A percentile compares a stretch with the other conserved stretches of the same genome.
These are phyloP conservation scores for Drosophila pegasa DNA, from an alignment of 2,888 invertebrate species.

Conservation along the genomic window DNA sequence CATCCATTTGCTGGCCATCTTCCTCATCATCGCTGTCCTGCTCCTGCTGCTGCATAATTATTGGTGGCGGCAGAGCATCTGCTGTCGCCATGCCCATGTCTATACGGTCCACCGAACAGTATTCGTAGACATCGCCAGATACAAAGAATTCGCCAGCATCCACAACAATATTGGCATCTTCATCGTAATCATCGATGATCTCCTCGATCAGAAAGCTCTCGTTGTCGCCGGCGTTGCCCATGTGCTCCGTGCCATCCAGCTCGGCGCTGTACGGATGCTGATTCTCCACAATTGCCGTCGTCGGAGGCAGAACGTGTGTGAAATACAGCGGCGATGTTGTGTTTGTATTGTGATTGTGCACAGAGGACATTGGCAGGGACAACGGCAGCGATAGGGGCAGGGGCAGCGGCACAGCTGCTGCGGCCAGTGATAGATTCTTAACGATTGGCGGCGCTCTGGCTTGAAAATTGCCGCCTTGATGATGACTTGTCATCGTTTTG, in stretches of 20 bases:
- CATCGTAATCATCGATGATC: constrained; percentile 81
- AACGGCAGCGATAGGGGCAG: constrained; percentile 22
- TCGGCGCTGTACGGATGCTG: constrained; percentile 71
- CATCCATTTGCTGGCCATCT: constrained; percentile 54
- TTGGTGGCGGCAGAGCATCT: constrained; percentile 77
- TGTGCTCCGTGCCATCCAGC: constrained; percentile 68
- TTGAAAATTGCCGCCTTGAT: constrained; percentile 73
- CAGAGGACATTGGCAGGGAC: constrained; percentile 45
- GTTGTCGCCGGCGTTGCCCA: constrained; percentile 57
- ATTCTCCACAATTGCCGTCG: constrained; percentile 59
- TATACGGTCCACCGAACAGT: constrained; percentile 73
- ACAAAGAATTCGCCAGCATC: constrained; percentile 80
- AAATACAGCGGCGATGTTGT: constrained; percentile 77
- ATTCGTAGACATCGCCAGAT: constrained; percentile 80
- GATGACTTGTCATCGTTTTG: constrained; percentile 75
- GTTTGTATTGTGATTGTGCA: constrained; percentile 45
- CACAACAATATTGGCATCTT: constrained; percentile 79
- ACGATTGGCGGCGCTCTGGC: constrained; percentile 72
- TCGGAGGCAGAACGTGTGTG: constrained; percentile 69
- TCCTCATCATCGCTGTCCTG: constrained; percentile 69
- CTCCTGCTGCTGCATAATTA: constrained; percentile 77
- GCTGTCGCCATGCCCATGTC: constrained; percentile 70
- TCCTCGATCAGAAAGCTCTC: constrained; percentile 81
- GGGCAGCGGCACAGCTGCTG: constrained; percentile 75
- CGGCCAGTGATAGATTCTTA: constrained; percentile 79